These are phyloP conservation scores for Ageneiosus marmoratus DNA, from an alignment of 2,113 vertebrate species.

Conservation along the genomic window DNA sequence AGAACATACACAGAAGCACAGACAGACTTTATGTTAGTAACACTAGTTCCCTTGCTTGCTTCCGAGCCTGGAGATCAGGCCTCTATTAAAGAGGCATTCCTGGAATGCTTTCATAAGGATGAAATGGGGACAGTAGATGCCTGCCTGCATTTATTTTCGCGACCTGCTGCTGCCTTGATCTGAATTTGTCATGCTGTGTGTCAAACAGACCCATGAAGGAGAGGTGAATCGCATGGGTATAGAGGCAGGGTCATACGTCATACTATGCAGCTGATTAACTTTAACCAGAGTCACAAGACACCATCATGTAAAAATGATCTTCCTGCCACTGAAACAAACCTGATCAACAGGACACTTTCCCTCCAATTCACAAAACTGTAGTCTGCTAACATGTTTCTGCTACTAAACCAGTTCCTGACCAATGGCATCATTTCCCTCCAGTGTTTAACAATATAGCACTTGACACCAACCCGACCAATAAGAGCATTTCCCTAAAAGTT, in stretches of 20 bases:
- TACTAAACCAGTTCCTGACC: slow-evolving; percentile 8
- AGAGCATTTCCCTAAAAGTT: slow-evolving; percentile 32
- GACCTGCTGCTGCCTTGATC: slow-evolving; percentile 43
- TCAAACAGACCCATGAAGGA: slow-evolving; percentile 31
- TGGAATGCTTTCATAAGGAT: slow-evolving; percentile 72
- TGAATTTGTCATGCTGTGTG: slow-evolving; percentile 40
- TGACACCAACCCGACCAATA: slow-evolving; percentile 32
- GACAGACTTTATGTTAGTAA: slow-evolving; percentile 71
- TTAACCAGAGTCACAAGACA: not conserved
- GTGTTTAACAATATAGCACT: slow-evolving; percentile 13
- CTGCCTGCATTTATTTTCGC: slow-evolving; percentile 52
- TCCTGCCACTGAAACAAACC: slow-evolving; percentile 16
- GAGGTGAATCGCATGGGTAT: slow-evolving; percentile 7
- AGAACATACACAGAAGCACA: slow-evolving; percentile 26
- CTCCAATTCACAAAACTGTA: slow-evolving; percentile 8
- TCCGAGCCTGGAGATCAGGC: slow-evolving; percentile 65
- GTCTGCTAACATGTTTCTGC: slow-evolving; percentile 10
- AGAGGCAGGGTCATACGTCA: slow-evolving; percentile 5
- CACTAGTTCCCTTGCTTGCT: slow-evolving; percentile 57
- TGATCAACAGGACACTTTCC: slow-evolving; percentile 28
- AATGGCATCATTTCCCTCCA: slow-evolving; percentile 32
- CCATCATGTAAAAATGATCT: not conserved
- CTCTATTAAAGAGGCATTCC: slow-evolving; percentile 74
- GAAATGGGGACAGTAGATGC: slow-evolving; percentile 63
- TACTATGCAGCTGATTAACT: not conserved